Evolutionary conservation across 2,113 vertebrate species (phyloP), one percentile per base, ranked within the genome.

Genomic region (Labeo rohita): DNA sequence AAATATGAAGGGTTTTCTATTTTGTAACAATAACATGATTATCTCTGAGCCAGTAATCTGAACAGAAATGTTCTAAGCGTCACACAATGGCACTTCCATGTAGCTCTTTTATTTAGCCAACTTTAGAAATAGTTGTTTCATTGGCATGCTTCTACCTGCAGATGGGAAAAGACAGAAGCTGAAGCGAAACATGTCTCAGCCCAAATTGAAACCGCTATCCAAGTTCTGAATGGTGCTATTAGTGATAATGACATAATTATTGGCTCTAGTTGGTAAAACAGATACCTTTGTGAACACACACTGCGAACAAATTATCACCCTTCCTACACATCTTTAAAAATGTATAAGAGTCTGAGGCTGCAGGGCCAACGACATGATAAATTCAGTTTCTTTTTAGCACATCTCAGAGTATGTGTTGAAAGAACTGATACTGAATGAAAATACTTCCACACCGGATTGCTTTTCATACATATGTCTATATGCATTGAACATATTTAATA

Each of bases 211-310:
- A 68, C 68, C 11, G 13, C 73, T 61, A 61, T 80, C 77, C 66
- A 73, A 73, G 66, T 84, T 84, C 52, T 76, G 86, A 86, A 75
- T 50, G 23, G 85, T 84, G 77, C 79, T 84, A 80, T 88, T 86
- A 84, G 66, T 39, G 75, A 76, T 88, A 88, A 88, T 86, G n/a
- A 63, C 87, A 84, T 88, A 84, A 89, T 87, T 84, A 86, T 77
- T 88, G 76, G 66, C 74, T 88, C 18, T 79, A 84, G 75, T 79
- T 84, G 68, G 75, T 80, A 77, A 75, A 86, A 75, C 34, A 84
- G 81, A 66, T 47, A 83, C 56, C 84, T 65, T 72, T 74, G 78
- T 88, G 87, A 88, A 86, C 75, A 75, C 80, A 86, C 50, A 86
- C 76, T 47, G 73, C 6, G 70, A 87, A 78, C 52, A 80, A 81